phyloP scores from a whole-genome alignment of 1,140 invertebrate species.

The Sipha flava region DNA sequence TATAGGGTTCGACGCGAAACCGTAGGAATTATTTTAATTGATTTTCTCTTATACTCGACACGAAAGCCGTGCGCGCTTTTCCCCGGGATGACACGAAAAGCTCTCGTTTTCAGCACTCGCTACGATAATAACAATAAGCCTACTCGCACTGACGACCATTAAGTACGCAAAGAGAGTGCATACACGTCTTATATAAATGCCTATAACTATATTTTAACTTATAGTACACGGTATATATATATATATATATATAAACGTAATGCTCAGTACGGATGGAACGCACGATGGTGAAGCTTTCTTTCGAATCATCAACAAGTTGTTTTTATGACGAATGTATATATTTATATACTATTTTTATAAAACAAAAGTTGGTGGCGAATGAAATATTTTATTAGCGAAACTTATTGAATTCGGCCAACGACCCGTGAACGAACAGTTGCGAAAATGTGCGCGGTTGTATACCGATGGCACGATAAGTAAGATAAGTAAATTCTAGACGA shows the following conservation, averaged over 20 bases:
- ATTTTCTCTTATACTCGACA: not conserved
- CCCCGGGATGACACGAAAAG: not conserved
- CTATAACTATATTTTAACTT: too few relatives aligned
- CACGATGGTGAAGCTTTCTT: too few relatives aligned
- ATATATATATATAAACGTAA: not conserved
- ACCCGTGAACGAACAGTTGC: not conserved
- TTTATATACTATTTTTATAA: not conserved
- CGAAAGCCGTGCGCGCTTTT: not conserved
- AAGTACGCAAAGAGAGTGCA: too few relatives aligned
- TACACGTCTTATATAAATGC: too few relatives aligned
- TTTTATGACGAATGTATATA: not conserved
- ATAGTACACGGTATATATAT: not conserved
- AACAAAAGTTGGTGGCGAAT: not conserved
- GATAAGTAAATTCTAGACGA: too few relatives aligned
- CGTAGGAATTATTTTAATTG: not conserved
- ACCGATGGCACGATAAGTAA: not conserved
- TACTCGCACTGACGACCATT: not conserved
- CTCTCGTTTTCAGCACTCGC: not conserved
- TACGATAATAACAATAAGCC: not conserved
- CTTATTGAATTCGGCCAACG: not conserved
- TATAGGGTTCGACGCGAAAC: not conserved
- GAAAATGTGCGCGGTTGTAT: not conserved
- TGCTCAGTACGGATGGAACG: too few relatives aligned
- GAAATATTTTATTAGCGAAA: not conserved
- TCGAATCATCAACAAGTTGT: not conserved